Evolutionary conservation across 2,797 vertebrate species (phyloP).

Genomic region (Mus spretus): DNA sequence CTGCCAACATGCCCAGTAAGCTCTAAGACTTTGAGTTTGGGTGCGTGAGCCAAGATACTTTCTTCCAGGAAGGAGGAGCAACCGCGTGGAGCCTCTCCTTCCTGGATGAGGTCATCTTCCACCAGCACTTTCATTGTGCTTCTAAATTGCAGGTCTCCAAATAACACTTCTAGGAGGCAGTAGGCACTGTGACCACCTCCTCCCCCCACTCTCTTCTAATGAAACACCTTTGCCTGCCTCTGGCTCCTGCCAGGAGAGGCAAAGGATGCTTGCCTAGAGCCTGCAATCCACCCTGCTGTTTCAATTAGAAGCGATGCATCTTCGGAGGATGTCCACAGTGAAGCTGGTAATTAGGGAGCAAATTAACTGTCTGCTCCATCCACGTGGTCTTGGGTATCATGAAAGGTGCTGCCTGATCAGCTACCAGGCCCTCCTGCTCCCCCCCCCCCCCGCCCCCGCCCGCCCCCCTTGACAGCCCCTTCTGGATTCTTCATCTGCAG

Average conservation of each 20-base stretch:
- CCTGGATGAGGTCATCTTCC: background rate
- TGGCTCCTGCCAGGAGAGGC: conserved; percentile 56
- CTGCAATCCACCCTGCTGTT: conserved; percentile 80
- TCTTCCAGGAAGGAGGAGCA: background rate
- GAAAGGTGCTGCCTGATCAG: background rate
- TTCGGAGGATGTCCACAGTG: conserved; percentile 77
- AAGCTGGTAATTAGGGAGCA: conserved; percentile 84
- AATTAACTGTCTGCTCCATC: conserved; percentile 78
- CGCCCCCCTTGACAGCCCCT: background rate
- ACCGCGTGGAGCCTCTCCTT: background rate
- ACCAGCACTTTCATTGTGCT: background rate
- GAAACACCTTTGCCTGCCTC: conserved; percentile 74
- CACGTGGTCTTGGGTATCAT: conserved; percentile 3
- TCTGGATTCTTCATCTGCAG: conserved; percentile 36
- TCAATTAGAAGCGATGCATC: conserved; percentile 85
- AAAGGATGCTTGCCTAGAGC: conserved; percentile 65
- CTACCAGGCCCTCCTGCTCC: background rate
- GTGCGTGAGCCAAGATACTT: background rate
- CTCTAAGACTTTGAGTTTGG: background rate
- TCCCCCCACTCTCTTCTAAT: conserved; percentile 63
- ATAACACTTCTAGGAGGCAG: background rate
- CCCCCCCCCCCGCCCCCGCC: background rate
- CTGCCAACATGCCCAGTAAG: background rate
- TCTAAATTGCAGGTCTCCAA: conserved; percentile 38
- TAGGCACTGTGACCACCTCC: background rate